Percentiles rank a stretch among this genome's conserved stretches.
Evolutionary conservation across 2,888 invertebrate species (phyloP).

Genomic region (Sylvicola fuscatus): DNA sequence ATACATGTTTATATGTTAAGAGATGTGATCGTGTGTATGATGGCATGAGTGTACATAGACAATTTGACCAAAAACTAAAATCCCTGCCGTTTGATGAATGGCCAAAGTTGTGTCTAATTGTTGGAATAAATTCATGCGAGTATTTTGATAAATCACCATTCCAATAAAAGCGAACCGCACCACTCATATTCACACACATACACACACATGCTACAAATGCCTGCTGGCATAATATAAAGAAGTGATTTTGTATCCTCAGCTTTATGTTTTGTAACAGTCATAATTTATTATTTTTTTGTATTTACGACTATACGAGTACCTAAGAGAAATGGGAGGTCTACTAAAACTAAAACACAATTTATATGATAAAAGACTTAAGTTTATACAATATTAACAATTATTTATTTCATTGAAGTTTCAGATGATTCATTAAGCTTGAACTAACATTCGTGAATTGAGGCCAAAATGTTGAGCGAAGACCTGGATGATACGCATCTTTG

Average conservation of each 20-base stretch:
- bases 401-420: neutral
- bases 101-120: conserved; percentile 8
- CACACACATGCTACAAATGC: conserved; percentile 1
- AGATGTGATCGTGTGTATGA: neutral
- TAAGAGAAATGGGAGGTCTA: too few relatives aligned
- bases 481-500: conserved; percentile 74
- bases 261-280: too few relatives aligned
- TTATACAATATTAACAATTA: neutral
- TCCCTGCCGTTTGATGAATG: conserved; percentile 7
- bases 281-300: too few relatives aligned
- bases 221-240: too few relatives aligned
- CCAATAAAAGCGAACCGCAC: neutral
- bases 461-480: conserved; percentile 21
- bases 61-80: conserved; percentile 3
- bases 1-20: neutral
- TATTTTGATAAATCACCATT: conserved; percentile 4
- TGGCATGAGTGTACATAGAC: neutral
- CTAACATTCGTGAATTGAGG: neutral
- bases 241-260: too few relatives aligned
- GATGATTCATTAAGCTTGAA: neutral
- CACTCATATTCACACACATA: neutral
- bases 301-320: too few relatives aligned
- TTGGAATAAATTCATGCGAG: conserved; percentile 5
- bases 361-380: too few relatives aligned
- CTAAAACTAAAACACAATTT: too few relatives aligned